Base-by-base conservation (phyloP, 2,113 vertebrate species). In the Sceloporus tristichus region DNA sequence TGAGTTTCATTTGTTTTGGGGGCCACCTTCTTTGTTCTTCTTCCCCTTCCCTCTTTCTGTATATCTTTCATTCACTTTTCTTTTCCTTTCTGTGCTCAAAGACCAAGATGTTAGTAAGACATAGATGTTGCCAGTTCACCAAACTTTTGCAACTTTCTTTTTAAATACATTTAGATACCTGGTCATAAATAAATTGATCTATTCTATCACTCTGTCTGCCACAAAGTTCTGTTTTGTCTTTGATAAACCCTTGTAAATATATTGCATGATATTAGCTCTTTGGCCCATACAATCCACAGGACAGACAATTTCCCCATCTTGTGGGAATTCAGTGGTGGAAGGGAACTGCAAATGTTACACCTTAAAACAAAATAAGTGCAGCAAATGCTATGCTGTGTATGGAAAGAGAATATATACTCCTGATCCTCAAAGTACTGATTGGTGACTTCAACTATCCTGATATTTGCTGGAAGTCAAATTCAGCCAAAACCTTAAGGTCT, bases 1-100 rank as follows among this genome's bases (percentile, higher is more conserved):
- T 99, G 98, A 98, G 98, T 99, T 99, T 98, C 98, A 97, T 98
- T 98, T 99, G 98, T 98, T 98, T 97, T 94, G 97, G 81, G 97
- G 97, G 97, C 97, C 97, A 98, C 98, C 97, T 98, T 98, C 98
- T 98, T 98, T 97, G 96, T 97, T 95, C 62, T 59, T 7, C 25
- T 71, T 25, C 27, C 48, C 11, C 48, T 95, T 70, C 62, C 56
- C 91, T 34, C 29, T 21, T 8, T 53, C 27, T 78, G 19, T 29
- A 40, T 29, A 19, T 25, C 7, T 56, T 38, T 80, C 38, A n/a
- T 2, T 66, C 29, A n/a, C 3, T 85, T 82, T 94, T 92, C 42
- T 82, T 19, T 86, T 90, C 71, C 89, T 75, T 91, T 96, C 90
- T 94, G 90, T 94, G 94, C 84, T 93, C 94, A 85, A 94, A 95